phyloP scores from a whole-genome alignment of 1,140 invertebrate genomes.

The Aphelenchoides fujianensis region DNA sequence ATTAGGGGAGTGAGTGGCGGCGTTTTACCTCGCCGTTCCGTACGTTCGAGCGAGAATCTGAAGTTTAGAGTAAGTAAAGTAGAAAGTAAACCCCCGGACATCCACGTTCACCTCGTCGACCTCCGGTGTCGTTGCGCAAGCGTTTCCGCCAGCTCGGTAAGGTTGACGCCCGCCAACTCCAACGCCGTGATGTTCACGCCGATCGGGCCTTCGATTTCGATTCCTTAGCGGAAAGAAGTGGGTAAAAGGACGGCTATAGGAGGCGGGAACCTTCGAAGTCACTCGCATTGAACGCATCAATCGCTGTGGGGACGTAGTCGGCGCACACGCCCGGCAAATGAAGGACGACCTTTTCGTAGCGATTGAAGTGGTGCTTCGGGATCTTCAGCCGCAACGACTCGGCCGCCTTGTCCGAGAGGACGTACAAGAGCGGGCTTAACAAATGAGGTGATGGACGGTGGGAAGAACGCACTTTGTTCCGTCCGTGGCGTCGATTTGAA shows the following conservation, averaged over 20 bases:
- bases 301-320: constrained; percentile 58
- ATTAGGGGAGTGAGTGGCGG: no score
- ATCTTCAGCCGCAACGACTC: constrained; percentile 42
- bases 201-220: constrained; percentile 61
- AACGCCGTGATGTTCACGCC: constrained; percentile 60
- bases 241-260: no score
- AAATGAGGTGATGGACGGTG: no score
- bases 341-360: constrained; percentile 53
- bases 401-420: constrained; percentile 40
- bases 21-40: constrained; percentile 44
- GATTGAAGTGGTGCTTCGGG: constrained; percentile 33
- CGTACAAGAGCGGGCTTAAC: constrained; percentile 49
- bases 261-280: constrained; percentile 59
- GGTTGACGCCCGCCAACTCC: constrained; percentile 57
- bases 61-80: no score
- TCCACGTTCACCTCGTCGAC: no score
- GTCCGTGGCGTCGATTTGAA: constrained; percentile 55
- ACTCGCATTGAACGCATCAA: constrained; percentile 58
- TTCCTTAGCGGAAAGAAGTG: constrained; percentile 35
- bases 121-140: constrained; percentile 60
- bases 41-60: constrained; percentile 54
- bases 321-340: constrained; percentile 57
- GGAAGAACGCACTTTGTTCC: constrained; percentile 48
- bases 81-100: no score
- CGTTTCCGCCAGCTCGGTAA: constrained; percentile 60